A percentile compares a stretch with the other conserved stretches of the same genome.
Evolutionary conservation across 2,113 vertebrate genomes (phyloP).

Genomic region (Semnornis frantzii): DNA sequence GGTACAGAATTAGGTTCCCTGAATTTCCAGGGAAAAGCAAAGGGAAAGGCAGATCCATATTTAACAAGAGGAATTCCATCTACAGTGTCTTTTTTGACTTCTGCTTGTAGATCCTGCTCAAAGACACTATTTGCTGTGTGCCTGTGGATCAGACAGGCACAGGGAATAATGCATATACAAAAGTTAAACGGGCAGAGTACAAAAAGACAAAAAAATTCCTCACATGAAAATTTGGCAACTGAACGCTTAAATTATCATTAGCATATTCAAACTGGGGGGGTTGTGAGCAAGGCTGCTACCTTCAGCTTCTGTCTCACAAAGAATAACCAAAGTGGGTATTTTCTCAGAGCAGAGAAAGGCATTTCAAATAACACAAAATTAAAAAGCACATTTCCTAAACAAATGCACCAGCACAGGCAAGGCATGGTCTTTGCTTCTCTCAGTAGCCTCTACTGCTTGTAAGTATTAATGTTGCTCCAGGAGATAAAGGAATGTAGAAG

Average conservation of each 20-base stretch:
- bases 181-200: background rate
- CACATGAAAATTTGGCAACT: background rate
- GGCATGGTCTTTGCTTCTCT: background rate
- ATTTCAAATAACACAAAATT: background rate
- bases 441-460: background rate
- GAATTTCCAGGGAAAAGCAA: background rate
- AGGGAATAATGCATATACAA: background rate
- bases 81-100: background rate
- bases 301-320: background rate
- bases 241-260: conserved; percentile 15
- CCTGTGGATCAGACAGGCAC: background rate
- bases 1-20: background rate
- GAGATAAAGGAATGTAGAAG: conserved; percentile 26
- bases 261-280: background rate
- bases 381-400: background rate
- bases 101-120: background rate
- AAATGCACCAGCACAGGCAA: background rate
- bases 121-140: background rate
- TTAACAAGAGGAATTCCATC: background rate
- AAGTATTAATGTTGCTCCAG: conserved; percentile 8
- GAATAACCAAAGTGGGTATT: background rate
- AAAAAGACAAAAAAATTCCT: background rate
- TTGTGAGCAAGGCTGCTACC: background rate
- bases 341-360: background rate
- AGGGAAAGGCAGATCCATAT: background rate